A percentile compares a stretch with the other conserved stretches of the same genome.
Evolutionary conservation across 2,888 invertebrate species (phyloP).

Genomic region (Nebria salina): DNA sequence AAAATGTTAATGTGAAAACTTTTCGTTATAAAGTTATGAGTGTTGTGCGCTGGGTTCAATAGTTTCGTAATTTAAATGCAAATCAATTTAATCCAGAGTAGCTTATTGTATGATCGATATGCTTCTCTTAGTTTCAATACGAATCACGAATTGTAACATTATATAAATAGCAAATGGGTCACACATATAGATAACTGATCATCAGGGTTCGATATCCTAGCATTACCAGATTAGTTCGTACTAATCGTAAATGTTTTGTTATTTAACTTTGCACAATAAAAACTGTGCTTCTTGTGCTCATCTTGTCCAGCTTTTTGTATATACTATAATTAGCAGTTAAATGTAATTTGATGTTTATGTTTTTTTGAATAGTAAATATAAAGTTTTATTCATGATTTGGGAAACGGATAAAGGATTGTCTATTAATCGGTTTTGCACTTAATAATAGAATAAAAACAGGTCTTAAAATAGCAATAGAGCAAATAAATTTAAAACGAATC

Average conservation of each 20-base stretch:
- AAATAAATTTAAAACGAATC: neutral
- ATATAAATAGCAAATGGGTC: neutral
- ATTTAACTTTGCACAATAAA: neutral
- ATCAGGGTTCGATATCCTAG: neutral
- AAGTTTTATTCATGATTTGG: neutral
- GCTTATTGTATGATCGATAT: neutral
- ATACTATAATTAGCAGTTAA: neutral
- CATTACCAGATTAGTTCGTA: neutral
- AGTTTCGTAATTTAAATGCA: conserved; percentile 43
- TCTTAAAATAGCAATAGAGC: neutral
- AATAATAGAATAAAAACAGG: neutral
- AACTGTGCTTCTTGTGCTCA: neutral
- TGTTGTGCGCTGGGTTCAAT: conserved; percentile 25
- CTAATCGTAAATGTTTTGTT: neutral
- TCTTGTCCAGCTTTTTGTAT: neutral
- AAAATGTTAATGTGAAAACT: neutral
- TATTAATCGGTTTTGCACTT: neutral
- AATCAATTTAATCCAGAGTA: conserved; percentile 29
- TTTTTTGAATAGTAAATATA: no score
- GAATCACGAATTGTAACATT: neutral
- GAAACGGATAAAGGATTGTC: no score
- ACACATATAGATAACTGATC: neutral
- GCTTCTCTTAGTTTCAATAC: neutral
- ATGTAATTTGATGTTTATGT: no score
- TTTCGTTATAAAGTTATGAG: neutral